A percentile compares a stretch with the other conserved stretches of the same genome.
Conservation (phyloP, 2,888 invertebrate species). For the Agrilus cyanescens region DNA sequence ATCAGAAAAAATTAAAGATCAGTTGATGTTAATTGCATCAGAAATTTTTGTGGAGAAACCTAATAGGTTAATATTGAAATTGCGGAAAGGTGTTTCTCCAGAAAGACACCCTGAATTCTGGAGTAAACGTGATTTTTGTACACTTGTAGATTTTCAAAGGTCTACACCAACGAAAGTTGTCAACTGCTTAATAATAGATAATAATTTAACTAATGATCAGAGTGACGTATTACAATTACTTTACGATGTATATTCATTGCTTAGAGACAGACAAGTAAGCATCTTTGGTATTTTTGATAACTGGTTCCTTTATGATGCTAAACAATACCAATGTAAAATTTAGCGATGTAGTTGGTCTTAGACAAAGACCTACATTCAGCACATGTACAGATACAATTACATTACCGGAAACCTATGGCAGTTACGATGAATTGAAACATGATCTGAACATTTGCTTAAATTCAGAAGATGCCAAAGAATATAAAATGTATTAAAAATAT, state of each 20-base stretch:
- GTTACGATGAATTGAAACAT: constrained; percentile 4
- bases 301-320: constrained; percentile 6
- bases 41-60: too few relatives aligned
- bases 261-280: too few relatives aligned
- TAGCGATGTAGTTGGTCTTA: constrained; percentile 1
- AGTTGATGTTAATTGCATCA: too few relatives aligned
- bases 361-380: constrained; percentile 3
- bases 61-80: too few relatives aligned
- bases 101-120: too few relatives aligned
- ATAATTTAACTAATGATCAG: background rate
- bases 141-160: too few relatives aligned
- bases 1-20: background rate
- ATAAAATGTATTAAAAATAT: constrained; percentile 3
- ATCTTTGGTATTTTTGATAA: background rate
- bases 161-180: constrained; percentile 1
- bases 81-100: too few relatives aligned
- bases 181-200: background rate
- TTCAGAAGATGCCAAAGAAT: constrained; percentile 1
- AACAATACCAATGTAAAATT: constrained; percentile 4
- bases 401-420: constrained; percentile 1
- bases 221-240: background rate
- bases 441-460: constrained; percentile 4
- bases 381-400: constrained; percentile 3
- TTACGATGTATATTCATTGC: too few relatives aligned
- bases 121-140: too few relatives aligned